These are phyloP conservation scores for Platyrinchus mystaceus DNA, from an alignment of 2,797 vertebrate species.

Conservation along the genomic window DNA sequence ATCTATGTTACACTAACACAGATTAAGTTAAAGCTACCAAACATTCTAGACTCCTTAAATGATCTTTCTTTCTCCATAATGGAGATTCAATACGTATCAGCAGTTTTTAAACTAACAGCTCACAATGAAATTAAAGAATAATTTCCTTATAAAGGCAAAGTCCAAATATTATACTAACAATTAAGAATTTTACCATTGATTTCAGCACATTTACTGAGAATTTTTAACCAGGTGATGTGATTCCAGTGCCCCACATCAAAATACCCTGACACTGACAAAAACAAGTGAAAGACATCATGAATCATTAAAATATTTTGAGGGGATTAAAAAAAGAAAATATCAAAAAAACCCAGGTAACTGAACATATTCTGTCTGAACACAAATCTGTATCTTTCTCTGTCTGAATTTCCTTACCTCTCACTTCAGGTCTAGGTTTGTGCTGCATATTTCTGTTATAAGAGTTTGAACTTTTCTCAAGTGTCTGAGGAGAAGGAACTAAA, in stretches of 20 bases:
- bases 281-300: background rate
- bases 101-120: background rate
- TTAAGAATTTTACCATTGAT: background rate
- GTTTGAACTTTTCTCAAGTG: background rate
- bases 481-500: background rate
- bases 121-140: background rate
- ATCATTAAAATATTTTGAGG: background rate
- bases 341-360: background rate
- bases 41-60: background rate
- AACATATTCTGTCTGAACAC: background rate
- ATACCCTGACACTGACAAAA: background rate
- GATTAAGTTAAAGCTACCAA: background rate
- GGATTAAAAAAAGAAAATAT: accelerated
- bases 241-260: background rate
- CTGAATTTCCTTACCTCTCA: background rate
- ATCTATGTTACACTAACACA: background rate
- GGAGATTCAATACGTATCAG: background rate
- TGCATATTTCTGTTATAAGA: background rate
- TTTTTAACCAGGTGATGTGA: background rate
- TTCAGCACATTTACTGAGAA: background rate
- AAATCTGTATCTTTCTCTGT: background rate
- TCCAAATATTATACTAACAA: background rate
- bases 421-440: background rate
- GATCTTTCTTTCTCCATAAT: background rate
- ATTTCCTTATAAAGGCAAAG: background rate